Percentiles rank a stretch among this genome's conserved stretches.
Evolutionary conservation across 2,113 vertebrate genomes (phyloP).

Genomic region (Sminthopsis crassicaudata): DNA sequence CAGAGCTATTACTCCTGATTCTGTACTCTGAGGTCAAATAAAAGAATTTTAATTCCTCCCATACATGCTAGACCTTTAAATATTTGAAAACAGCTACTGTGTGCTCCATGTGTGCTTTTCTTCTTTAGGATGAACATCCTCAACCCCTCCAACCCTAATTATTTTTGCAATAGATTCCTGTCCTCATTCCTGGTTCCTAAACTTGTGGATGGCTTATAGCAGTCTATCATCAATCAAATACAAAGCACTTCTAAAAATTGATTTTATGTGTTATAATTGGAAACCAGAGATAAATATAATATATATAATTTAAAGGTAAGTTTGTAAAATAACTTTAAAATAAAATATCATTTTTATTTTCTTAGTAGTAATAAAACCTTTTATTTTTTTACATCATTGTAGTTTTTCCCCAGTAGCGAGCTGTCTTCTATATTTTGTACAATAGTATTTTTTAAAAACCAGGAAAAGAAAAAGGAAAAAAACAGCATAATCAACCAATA

Average conservation of each 20-base stretch:
- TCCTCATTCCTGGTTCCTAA: too few relatives aligned
- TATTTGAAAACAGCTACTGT: too few relatives aligned
- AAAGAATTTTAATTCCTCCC: too few relatives aligned
- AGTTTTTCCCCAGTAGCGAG: neutral
- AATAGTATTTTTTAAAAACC: neutral
- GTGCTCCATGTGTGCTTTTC: too few relatives aligned
- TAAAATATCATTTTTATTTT: neutral
- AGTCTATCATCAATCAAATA: neutral
- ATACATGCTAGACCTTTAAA: too few relatives aligned
- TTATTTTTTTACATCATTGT: neutral
- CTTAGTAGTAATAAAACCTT: neutral
- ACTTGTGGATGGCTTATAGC: too few relatives aligned
- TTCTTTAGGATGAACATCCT: too few relatives aligned
- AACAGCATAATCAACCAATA: neutral
- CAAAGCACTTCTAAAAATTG: neutral
- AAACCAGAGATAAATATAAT: neutral
- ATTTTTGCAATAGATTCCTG: too few relatives aligned
- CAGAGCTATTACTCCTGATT: too few relatives aligned
- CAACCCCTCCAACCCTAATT: too few relatives aligned
- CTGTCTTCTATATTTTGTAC: neutral
- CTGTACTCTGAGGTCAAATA: too few relatives aligned
- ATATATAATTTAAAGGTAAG: neutral
- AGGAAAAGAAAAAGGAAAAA: neutral
- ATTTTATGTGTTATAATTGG: neutral
- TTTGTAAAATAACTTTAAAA: neutral